Evolutionary conservation across 1,140 invertebrate genomes (phyloP), one percentile per base, ranked within the genome.

Genomic region (Drosophila trapezifrons): DNA sequence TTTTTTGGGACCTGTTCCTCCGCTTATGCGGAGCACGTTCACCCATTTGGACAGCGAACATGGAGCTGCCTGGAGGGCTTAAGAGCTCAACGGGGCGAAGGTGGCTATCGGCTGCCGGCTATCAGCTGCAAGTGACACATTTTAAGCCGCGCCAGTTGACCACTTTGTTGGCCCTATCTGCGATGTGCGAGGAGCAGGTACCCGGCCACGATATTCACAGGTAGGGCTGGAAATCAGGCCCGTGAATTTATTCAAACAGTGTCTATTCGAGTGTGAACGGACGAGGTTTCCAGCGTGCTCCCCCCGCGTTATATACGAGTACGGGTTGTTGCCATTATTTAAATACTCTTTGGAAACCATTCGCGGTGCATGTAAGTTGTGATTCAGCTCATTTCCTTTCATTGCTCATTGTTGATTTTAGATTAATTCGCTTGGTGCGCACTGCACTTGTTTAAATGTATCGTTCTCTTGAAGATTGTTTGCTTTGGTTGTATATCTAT

Each of bases 201-300:
- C 58, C 2, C 32, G 29, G 18, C 15, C 25, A 22, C 51, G 13
- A 40, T 40, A 35, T 56, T 9, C 17, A 35, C 40, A 37, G 42
- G 32, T 22, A 49, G 43, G 51, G 51, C 51, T 37, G 18, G 32
- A 54, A 54, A 43, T 38, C 32, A 35, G 17, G 37, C 38, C 20
- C 37, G 35, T 54, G 22, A 35, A 54, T 38, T 63, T 37, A 54
- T 38, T 63, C 35, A 27, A 37, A 22, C 51, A 79, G 64, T 81
- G 47, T 29, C 69, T 12, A 62, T 40, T 79, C 43, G 46, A 49
- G 70, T 78, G 79, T 78, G 69, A 78, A 83, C 76, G 57, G 64
- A 59, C 55, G 37, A 62, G 56, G 58, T 76, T 71, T 58, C 12
- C 40, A 67, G 42, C 35, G 29, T 45, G 52, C 35, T 47, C 43